These are phyloP conservation scores for Thalassophryne amazonica DNA, from an alignment of 2,797 vertebrate species.

Conservation along the genomic window DNA sequence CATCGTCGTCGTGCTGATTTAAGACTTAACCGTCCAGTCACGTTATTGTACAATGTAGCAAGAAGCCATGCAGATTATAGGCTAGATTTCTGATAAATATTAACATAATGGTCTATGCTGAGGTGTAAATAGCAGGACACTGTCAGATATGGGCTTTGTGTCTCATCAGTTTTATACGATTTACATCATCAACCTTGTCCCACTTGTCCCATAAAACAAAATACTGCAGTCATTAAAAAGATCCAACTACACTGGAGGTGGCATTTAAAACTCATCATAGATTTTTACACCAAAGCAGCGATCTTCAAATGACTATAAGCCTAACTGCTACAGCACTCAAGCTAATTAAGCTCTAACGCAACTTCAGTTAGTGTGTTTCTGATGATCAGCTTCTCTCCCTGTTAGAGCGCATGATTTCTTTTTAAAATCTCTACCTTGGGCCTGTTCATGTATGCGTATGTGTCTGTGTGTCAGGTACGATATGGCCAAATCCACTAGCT, in stretches of 20 bases:
- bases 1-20: no score
- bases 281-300: conserved; percentile 18
- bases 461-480: conserved; percentile 22
- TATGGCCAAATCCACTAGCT: conserved; percentile 8
- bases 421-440: conserved; percentile 9
- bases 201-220: neutral
- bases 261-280: conserved; percentile 4
- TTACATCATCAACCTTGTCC: conserved; percentile 6
- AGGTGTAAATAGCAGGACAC: neutral
- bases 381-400: conserved; percentile 6
- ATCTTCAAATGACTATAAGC: conserved; percentile 29
- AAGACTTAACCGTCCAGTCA: no score
- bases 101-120: no score
- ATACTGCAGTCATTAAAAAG: conserved; percentile 12
- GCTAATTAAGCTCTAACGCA: conserved; percentile 28
- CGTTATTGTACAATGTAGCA: no score
- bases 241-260: neutral
- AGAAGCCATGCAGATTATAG: no score
- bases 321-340: conserved; percentile 18
- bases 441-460: conserved; percentile 12
- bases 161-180: conserved; percentile 13
- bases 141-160: neutral
- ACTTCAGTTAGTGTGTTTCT: neutral
- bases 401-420: neutral
- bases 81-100: no score